phyloP scores from a whole-genome alignment of 2,888 invertebrate genomes.

The Caenorhabditis doughertyi region DNA sequence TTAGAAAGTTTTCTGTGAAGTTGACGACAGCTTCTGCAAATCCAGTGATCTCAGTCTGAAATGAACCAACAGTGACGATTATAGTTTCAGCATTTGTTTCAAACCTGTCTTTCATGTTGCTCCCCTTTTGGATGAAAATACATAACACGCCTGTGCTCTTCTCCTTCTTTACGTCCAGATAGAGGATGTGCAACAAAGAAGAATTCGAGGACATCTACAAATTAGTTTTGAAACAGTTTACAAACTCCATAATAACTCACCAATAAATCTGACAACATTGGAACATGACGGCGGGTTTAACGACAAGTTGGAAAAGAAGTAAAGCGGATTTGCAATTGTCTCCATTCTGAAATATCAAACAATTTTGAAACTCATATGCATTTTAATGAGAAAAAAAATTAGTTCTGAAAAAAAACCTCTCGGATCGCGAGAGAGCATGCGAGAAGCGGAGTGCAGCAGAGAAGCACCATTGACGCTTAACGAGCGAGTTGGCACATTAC shows the following conservation, averaged over 20 bases:
- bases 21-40: slow-evolving; percentile 95
- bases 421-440: slow-evolving; percentile 11
- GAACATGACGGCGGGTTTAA: slow-evolving; percentile 36
- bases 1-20: slow-evolving; percentile 87
- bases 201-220: slow-evolving; percentile 77
- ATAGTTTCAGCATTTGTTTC: neutral
- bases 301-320: slow-evolving; percentile 52
- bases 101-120: slow-evolving; percentile 67
- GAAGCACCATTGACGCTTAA: neutral
- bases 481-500: neutral
- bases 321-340: slow-evolving; percentile 62
- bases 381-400: neutral
- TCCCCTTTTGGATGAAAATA: slow-evolving; percentile 78
- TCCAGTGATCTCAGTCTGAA: slow-evolving; percentile 91
- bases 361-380: neutral
- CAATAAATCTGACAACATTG: slow-evolving; percentile 64
- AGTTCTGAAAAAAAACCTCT: slow-evolving; percentile 11
- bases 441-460: slow-evolving; percentile 20
- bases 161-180: slow-evolving; percentile 78
- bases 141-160: slow-evolving; percentile 77
- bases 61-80: slow-evolving; percentile 8
- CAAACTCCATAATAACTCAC: slow-evolving; percentile 5
- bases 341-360: slow-evolving; percentile 43
- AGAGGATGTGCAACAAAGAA: slow-evolving; percentile 79
- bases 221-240: neutral